phyloP scores from a whole-genome alignment of 2,888 invertebrate genomes.

The Habroteleia sp. region DNA sequence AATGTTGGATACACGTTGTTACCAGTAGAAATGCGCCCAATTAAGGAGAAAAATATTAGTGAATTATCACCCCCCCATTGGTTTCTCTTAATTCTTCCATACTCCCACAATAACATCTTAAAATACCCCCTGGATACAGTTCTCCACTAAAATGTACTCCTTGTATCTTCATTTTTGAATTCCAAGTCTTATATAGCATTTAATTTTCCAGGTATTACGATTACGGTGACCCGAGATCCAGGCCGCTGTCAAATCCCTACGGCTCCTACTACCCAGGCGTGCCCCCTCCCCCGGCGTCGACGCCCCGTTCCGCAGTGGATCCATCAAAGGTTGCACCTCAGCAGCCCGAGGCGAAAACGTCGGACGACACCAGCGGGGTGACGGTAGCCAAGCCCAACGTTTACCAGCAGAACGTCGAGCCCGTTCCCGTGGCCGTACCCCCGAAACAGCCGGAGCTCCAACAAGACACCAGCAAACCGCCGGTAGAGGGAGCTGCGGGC shows the following conservation, averaged over 20 bases:
- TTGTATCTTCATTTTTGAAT: no score
- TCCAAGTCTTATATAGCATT: no score
- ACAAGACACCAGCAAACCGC: conserved; percentile 11
- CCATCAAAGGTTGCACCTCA: conserved; percentile 53
- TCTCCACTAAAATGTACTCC: no score
- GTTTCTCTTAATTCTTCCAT: no score
- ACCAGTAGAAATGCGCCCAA: no score
- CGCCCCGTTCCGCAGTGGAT: conserved; percentile 67
- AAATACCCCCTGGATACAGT: no score
- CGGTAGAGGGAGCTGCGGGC: conserved; percentile 51
- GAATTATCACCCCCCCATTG: no score
- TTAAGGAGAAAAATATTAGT: no score
- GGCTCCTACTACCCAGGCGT: conserved; percentile 76
- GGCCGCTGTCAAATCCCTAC: conserved; percentile 73
- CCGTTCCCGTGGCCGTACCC: conserved; percentile 10
- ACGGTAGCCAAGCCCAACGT: conserved; percentile 5
- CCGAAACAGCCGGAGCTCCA: conserved; percentile 47
- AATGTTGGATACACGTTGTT: no score
- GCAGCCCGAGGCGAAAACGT: conserved; percentile 61
- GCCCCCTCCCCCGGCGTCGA: conserved; percentile 68
- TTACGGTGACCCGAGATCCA: conserved; percentile 74
- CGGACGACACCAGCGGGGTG: conserved; percentile 21
- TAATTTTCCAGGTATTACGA: conserved; percentile 73
- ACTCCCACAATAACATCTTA: no score
- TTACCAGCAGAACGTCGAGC: conserved; percentile 25